phyloP scores from a whole-genome alignment of 2,797 vertebrate genomes.

The Pangasius djambal region DNA sequence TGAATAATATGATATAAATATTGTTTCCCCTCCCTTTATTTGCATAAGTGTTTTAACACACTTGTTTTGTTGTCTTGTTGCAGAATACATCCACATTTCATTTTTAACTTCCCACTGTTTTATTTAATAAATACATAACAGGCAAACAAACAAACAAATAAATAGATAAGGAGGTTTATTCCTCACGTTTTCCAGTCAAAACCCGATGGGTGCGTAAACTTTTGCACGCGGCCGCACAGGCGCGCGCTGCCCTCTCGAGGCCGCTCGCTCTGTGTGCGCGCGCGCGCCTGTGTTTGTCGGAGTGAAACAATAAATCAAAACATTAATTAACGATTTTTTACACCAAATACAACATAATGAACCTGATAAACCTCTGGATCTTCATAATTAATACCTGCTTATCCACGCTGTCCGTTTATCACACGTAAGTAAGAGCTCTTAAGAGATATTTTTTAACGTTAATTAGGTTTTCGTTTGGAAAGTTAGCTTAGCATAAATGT shows the following conservation, averaged over 20 bases:
- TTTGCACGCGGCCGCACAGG: neutral
- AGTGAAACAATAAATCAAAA: neutral
- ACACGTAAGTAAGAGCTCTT: neutral
- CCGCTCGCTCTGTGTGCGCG: neutral
- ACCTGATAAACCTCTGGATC: neutral
- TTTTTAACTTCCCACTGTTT: neutral
- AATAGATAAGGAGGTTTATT: neutral
- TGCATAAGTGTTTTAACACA: neutral
- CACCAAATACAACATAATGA: neutral
- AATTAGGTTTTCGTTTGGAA: neutral
- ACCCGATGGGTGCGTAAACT: neutral
- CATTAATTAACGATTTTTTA: neutral
- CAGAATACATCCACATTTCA: neutral
- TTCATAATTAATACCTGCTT: neutral
- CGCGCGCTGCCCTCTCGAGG: constrained; percentile 1
- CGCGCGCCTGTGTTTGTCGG: neutral
- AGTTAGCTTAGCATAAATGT: constrained; percentile 2
- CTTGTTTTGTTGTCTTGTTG: neutral
- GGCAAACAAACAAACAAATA: no score
- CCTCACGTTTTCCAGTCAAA: neutral
- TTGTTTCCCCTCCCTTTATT: neutral
- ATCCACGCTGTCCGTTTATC: neutral
- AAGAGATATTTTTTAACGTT: neutral
- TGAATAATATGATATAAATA: neutral
- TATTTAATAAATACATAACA: neutral